Evolutionary conservation across 1,140 invertebrate genomes (phyloP), one percentile per base, ranked within the genome.

Genomic region (Nephotettix cincticeps): DNA sequence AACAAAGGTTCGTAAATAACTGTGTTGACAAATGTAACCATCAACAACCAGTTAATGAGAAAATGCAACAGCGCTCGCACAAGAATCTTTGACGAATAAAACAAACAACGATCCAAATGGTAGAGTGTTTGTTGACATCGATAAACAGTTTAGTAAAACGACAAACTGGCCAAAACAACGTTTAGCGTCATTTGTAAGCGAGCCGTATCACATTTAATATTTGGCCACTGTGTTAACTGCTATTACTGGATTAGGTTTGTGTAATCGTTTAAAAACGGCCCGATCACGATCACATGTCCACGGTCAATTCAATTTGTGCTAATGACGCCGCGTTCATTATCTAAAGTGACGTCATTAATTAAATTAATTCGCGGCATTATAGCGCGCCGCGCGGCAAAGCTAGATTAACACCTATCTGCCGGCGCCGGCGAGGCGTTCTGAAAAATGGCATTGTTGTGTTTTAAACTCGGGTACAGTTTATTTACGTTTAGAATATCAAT

Each of bases 331-430:
- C 68, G 40, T 70, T 70, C 68, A 70, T 70, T 70, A 70, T 70
- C 14, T 47, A 25, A 70, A 70, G 68, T 56, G 54, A 25, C 23
- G 30, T 58, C 68, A 70, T 70, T 70, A 58, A 70, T 70, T 70
- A 70, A 70, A 70, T 70, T 70, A 70, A 70, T 70, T 70, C 68
- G 29, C 17, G 51, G 68, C 68, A 70, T 70, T 70, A 70, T 70
- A 36, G 30, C 54, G 54, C 45, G 27, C 28, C 36, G 36, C 6
- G 6, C 36, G 36, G 36, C 47, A 36, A 36, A 36, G 47, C 47
- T 21, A 19, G 47, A 51, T 51, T 51, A 51, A 9, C 47, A 51
- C 47, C 36, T 40, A 40, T 17, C 6, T 9, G 36, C 17, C 36
- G 6, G n/a, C n/a, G n/a, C n/a, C n/a, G n/a, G n/a, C n/a, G n/a